Percentiles rank a stretch among this genome's conserved stretches.
Evolutionary conservation across 2,888 invertebrate genomes (phyloP).

Genomic region (Meta bourneti): DNA sequence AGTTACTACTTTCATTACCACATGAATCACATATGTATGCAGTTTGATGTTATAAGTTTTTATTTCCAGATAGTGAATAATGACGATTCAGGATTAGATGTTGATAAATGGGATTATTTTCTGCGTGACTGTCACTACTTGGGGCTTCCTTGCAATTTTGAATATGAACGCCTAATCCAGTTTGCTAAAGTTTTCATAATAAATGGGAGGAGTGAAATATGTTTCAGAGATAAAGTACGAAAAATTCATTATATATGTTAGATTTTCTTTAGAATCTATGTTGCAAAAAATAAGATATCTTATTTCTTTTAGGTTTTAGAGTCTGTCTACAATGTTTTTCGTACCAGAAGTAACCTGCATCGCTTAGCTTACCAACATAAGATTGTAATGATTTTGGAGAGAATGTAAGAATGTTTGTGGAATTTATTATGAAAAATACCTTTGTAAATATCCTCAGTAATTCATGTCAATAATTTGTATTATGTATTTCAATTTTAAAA

Average conservation of each 20-base stretch:
- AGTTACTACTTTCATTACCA: neutral
- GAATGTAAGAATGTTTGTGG: slow-evolving; percentile 81
- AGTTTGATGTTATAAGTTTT: slow-evolving; percentile 36
- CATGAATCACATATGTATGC: neutral
- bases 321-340: slow-evolving; percentile 82
- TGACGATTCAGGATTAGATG: slow-evolving; percentile 84
- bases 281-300: neutral
- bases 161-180: slow-evolving; percentile 82
- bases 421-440: neutral
- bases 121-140: slow-evolving; percentile 83
- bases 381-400: slow-evolving; percentile 81
- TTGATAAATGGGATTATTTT: slow-evolving; percentile 87
- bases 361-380: slow-evolving; percentile 83
- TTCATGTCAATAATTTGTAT: slow-evolving; percentile 32
- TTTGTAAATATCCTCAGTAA: slow-evolving; percentile 35
- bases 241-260: neutral
- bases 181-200: slow-evolving; percentile 80
- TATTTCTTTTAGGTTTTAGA: slow-evolving; percentile 80
- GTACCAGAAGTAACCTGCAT: slow-evolving; percentile 82
- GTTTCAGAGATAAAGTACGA: slow-evolving; percentile 82
- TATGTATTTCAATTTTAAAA: neutral
- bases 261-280: neutral
- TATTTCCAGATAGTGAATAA: slow-evolving; percentile 84
- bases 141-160: slow-evolving; percentile 82
- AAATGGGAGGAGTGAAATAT: slow-evolving; percentile 79